Conservation (phyloP, 2,888 invertebrate species). For the Drosophila borealis region DNA sequence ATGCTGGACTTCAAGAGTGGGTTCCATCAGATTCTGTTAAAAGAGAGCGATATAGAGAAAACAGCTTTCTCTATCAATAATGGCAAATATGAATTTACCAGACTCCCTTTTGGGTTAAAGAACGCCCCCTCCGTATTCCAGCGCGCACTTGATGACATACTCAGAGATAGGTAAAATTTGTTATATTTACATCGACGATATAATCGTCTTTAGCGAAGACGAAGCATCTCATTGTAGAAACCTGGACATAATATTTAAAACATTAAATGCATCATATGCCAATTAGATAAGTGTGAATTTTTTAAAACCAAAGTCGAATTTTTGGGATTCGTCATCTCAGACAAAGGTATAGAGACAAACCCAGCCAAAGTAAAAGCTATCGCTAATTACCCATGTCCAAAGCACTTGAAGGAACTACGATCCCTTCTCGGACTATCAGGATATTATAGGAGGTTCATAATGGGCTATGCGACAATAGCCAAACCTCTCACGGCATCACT, state of each 20-base stretch:
- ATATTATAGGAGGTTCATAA: background rate
- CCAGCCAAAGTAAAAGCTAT: background rate
- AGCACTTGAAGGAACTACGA: background rate
- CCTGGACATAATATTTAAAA: background rate
- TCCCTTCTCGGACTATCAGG: background rate
- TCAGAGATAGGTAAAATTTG: background rate
- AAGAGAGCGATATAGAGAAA: background rate
- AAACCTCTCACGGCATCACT: background rate
- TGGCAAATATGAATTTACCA: background rate
- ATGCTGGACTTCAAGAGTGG: no score
- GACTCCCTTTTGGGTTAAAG: background rate
- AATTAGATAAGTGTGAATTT: no score
- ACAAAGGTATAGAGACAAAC: background rate
- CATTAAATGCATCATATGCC: background rate
- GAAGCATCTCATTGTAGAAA: background rate
- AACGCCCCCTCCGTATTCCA: no score
- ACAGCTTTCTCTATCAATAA: no score
- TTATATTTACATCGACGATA: no score
- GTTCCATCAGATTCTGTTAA: background rate
- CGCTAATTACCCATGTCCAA: background rate
- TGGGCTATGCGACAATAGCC: background rate
- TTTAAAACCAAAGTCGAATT: no score
- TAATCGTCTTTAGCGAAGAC: background rate
- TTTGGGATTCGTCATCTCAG: no score
- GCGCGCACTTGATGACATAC: no score